These are phyloP conservation scores for Saturnia pavonia DNA, from an alignment of 2,888 invertebrate species.

Conservation along the genomic window DNA sequence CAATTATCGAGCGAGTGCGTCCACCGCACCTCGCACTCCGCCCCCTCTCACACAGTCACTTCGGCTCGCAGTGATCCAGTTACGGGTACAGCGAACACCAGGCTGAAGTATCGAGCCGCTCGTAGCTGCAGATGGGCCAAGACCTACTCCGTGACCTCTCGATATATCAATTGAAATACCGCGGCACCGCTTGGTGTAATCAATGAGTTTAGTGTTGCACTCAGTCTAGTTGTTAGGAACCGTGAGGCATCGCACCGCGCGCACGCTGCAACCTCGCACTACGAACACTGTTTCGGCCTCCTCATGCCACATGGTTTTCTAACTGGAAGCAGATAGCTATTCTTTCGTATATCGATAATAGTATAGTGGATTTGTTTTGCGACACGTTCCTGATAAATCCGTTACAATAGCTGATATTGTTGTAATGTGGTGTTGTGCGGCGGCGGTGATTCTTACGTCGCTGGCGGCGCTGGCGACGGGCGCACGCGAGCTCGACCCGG, in stretches of 20 bases:
- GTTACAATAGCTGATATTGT: background rate
- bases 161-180: background rate
- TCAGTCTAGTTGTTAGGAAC: background rate
- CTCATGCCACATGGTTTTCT: background rate
- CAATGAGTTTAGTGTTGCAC: background rate
- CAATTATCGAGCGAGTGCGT: conserved; percentile 10
- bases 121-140: background rate
- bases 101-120: background rate
- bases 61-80: background rate
- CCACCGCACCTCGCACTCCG: background rate
- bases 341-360: no score
- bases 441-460: conserved; percentile 30
- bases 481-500: conserved; percentile 82
- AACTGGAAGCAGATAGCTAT: background rate
- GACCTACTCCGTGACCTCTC: background rate
- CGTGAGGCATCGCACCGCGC: background rate
- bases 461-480: conserved; percentile 47
- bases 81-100: background rate
- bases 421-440: conserved; percentile 17
- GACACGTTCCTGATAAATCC: background rate
- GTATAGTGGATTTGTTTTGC: no score
- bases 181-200: background rate
- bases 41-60: background rate
- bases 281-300: background rate
- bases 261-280: background rate